Evolutionary conservation across 2,113 vertebrate species (phyloP), one percentile per base, ranked within the genome.

Genomic region (Archocentrus centrarchus): DNA sequence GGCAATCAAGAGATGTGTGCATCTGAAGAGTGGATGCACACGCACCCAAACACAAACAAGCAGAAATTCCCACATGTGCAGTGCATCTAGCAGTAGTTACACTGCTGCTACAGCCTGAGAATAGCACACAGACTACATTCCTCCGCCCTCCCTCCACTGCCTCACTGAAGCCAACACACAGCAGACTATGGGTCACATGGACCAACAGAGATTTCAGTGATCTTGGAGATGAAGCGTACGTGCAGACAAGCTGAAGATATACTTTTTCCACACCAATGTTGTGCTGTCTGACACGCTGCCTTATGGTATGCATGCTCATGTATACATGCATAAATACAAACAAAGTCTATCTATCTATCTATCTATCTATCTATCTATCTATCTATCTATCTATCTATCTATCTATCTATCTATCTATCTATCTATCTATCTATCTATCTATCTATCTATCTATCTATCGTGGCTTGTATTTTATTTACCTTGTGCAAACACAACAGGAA

Each of bases 41-140:
- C 73, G 62, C 62, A 78, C 17, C 24, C 39, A 50, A 77, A 77
- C 62, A 60, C 41, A 75, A 61, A 64, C 60, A 57, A 10, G 60
- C 35, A 64, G 70, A 55, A 57, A 78, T 32, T 55, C n/a, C 41
- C 66, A 50, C 6, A 59, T 37, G 13, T 59, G 75, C 62, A 50
- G 61, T 18, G 60, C 64, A 68, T n/a, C 62, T 87, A 84, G 86
- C 80, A 61, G 86, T 79, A 79, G 84, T 83, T 88, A 75, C 91
- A 55, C 64, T 85, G 88, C 82, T n/a, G 75, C 88, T 91, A 83
- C 92, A 91, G 92, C 87, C 84, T 53, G 84, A 94, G 95, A 96
- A 96, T 95, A 95, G 93, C 92, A 92, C 88, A 81, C 82, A 80
- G 88, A 86, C 91, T 62, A 84, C 93, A 95, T 94, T 94, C 93